Evolutionary conservation across 2,797 vertebrate genomes (phyloP).

Genomic region (Molossus alvarezi): DNA sequence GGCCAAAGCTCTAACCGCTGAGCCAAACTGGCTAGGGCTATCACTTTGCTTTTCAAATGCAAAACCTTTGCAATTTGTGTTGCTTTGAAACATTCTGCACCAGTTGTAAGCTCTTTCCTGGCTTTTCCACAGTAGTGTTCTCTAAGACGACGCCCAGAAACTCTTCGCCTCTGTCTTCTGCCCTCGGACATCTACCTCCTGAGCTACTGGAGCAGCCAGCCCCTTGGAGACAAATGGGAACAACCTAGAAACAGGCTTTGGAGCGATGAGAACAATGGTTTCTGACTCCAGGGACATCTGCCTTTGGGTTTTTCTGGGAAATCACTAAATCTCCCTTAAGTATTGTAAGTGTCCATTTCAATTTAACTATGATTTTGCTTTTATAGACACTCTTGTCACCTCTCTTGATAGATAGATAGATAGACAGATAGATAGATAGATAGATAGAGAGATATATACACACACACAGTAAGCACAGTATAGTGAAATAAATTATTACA

Average conservation of each 20-base stretch:
- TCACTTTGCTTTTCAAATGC: constrained; percentile 10
- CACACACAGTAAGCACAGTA: not conserved
- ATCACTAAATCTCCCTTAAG: not conserved
- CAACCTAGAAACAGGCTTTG: not conserved
- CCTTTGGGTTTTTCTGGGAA: constrained; percentile 14
- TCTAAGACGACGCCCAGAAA: not conserved
- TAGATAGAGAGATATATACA: too few species aligned
- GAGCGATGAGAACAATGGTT: not conserved
- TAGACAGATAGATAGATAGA: too few species aligned
- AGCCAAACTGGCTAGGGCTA: not conserved
- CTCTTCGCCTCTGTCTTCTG: not conserved
- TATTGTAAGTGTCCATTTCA: not conserved
- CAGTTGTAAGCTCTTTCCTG: not conserved
- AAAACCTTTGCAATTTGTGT: not conserved
- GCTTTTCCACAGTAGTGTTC: not conserved
- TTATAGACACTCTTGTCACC: not conserved
- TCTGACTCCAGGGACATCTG: not conserved
- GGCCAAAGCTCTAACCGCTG: too few species aligned
- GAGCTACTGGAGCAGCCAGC: not conserved
- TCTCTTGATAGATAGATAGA: not conserved
- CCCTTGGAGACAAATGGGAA: not conserved
- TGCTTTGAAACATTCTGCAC: not conserved
- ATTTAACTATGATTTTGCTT: not conserved
- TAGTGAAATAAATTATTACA: not conserved
- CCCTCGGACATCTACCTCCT: not conserved